Evolutionary conservation across 2,113 vertebrate species (phyloP).

Genomic region (Pycnonotus jocosus): DNA sequence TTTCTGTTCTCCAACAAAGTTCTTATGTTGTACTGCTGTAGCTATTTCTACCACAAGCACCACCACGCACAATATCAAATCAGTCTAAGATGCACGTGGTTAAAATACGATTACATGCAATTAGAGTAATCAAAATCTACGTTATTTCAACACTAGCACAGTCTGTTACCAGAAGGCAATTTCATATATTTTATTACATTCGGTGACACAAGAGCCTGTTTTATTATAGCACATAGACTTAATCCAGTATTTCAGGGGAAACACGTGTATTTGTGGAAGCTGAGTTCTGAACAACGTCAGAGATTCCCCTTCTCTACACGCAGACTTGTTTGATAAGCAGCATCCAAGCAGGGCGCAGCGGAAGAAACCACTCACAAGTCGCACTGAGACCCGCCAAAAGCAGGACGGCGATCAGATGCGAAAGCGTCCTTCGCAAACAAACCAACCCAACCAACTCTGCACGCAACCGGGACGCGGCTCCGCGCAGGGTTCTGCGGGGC

Average conservation of each 20-base stretch:
- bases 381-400: not conserved
- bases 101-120: not conserved
- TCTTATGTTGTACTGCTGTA: not conserved
- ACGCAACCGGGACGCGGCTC: not conserved
- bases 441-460: not conserved
- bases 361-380: not conserved
- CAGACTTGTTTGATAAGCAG: not conserved
- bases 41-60: not conserved
- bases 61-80: fast-evolving
- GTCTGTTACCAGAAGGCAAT: not conserved
- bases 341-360: fast-evolving
- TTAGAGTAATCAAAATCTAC: not conserved
- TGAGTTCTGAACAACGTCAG: not conserved
- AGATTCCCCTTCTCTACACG: fast-evolving
- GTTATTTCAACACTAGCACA: fast-evolving
- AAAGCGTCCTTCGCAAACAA: not conserved
- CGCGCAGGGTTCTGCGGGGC: not conserved
- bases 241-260: not conserved
- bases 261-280: not conserved
- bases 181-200: not conserved
- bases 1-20: not conserved
- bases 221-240: fast-evolving
- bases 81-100: fast-evolving
- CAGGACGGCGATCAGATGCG: not conserved
- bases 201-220: not conserved